Evolutionary conservation across 2,888 invertebrate species (phyloP).

Genomic region (Oasisia sp.): DNA sequence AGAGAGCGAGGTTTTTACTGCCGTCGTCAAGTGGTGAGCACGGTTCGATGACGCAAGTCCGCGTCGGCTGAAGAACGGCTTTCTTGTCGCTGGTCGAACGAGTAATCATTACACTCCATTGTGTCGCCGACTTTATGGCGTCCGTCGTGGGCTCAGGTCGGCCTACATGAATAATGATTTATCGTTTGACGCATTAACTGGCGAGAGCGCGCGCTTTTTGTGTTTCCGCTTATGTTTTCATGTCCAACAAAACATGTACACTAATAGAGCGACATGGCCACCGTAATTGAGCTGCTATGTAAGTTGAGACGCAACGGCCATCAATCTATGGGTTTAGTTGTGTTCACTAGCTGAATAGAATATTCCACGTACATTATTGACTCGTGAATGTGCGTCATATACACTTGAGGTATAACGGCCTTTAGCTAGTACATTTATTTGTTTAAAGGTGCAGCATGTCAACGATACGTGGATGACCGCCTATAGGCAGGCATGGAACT

Average conservation of each 20-base stretch:
- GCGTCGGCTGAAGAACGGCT: not conserved
- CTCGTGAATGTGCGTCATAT: not conserved
- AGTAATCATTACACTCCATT: slow-evolving; percentile 4
- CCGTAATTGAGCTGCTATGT: not conserved
- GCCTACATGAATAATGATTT: not conserved
- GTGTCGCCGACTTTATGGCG: not conserved
- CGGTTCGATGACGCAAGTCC: slow-evolving; percentile 10
- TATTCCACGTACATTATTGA: not conserved
- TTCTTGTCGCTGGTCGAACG: not conserved
- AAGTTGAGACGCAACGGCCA: not conserved
- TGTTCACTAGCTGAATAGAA: not conserved
- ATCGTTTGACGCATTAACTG: not conserved
- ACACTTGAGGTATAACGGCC: not conserved
- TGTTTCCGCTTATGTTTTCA: slow-evolving; percentile 17
- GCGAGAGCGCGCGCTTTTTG: slow-evolving; percentile 1
- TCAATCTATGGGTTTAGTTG: not conserved
- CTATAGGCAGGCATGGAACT: not conserved
- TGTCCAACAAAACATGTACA: slow-evolving; percentile 13
- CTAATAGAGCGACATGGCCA: not conserved
- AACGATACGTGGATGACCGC: not conserved
- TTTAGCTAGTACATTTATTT: not conserved
- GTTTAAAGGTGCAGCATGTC: not conserved
- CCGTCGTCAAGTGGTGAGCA: not conserved
- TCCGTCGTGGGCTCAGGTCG: not conserved
- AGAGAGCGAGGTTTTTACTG: slow-evolving; percentile 3